A percentile compares a stretch with the other conserved stretches of the same genome.
These are phyloP conservation scores for Linepithema humile DNA, from an alignment of 1,140 invertebrate genomes.

Conservation along the genomic window DNA sequence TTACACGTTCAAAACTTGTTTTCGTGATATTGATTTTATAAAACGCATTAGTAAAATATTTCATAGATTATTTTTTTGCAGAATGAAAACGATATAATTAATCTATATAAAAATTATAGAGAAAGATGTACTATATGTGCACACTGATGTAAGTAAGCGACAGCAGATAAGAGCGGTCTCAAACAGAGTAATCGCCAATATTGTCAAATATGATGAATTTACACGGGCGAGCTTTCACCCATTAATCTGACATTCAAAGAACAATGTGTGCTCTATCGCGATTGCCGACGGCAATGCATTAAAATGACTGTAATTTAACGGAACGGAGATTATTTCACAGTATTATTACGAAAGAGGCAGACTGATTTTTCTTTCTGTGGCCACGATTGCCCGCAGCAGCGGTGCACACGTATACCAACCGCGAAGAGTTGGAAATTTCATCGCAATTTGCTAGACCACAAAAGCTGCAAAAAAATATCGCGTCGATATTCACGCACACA, in stretches of 20 bases:
- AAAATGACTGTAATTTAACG: constrained; percentile 38
- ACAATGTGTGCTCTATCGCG: not conserved
- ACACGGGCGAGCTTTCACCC: not conserved
- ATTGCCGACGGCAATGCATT: constrained; percentile 21
- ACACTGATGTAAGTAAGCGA: not conserved
- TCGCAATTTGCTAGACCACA: constrained; percentile 16
- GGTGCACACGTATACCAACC: not conserved
- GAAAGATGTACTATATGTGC: not conserved
- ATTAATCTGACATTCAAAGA: not conserved
- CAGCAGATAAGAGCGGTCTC: not conserved
- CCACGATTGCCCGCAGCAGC: not conserved
- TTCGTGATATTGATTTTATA: not conserved
- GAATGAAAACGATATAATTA: not conserved
- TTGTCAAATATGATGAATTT: not conserved
- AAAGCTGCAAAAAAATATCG: constrained; percentile 21
- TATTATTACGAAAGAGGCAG: constrained; percentile 14
- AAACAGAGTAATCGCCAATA: not conserved
- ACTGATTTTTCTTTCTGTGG: constrained; percentile 12
- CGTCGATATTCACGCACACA: not conserved
- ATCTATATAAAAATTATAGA: not conserved
- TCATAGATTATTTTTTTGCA: not conserved
- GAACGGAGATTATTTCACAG: constrained; percentile 7
- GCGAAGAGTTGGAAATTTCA: constrained; percentile 33
- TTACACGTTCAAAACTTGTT: not conserved
- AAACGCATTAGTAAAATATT: not conserved